These are phyloP conservation scores for Passer domesticus DNA, from an alignment of 2,113 vertebrate species.

Conservation along the genomic window DNA sequence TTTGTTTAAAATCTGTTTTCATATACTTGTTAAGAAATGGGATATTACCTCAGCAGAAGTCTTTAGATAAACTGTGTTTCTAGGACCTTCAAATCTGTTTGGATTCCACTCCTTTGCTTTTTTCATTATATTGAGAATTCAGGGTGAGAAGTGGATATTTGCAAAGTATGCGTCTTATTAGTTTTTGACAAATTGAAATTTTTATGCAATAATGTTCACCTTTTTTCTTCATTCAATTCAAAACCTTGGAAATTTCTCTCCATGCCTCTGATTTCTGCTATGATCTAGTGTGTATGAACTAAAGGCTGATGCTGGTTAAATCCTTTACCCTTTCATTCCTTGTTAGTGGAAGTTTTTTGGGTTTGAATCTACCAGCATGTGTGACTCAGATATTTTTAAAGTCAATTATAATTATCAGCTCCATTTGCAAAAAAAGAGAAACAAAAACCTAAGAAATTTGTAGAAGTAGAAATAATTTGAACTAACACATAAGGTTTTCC, in stretches of 20 bases:
- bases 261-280: neutral
- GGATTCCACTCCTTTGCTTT: neutral
- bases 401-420: neutral
- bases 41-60: neutral
- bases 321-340: neutral
- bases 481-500: too few species aligned
- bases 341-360: neutral
- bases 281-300: neutral
- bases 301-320: neutral
- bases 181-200: accelerated
- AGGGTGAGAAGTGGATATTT: neutral
- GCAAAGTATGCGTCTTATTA: neutral
- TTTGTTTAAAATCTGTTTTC: neutral
- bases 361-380: neutral
- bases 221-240: neutral
- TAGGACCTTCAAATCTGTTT: neutral
- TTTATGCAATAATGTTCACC: accelerated
- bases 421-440: neutral
- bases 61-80: neutral
- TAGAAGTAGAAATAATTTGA: neutral
- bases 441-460: accelerated
- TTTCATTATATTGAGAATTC: neutral
- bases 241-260: neutral
- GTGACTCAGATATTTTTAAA: accelerated
- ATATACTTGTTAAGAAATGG: neutral